Conservation (phyloP, 2,113 vertebrate species). For the Mungos mungo region DNA sequence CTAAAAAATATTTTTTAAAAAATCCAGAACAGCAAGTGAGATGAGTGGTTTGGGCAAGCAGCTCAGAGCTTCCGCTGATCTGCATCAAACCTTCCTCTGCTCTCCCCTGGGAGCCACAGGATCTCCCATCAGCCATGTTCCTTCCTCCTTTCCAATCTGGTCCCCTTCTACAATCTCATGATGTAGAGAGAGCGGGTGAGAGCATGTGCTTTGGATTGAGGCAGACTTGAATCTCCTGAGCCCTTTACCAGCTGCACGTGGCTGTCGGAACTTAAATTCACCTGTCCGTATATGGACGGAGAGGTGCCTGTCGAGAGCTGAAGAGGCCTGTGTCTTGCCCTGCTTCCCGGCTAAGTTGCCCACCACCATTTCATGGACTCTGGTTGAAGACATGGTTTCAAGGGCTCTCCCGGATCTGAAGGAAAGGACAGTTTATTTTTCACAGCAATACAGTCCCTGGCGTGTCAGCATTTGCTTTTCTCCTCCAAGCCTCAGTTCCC, state of each 20-base stretch:
- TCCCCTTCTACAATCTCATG: background rate
- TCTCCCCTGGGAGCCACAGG: background rate
- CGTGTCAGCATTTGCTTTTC: background rate
- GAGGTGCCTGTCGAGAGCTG: background rate
- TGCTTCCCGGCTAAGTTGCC: background rate
- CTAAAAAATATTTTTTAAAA: no score
- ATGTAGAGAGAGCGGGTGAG: background rate
- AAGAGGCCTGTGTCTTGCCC: background rate
- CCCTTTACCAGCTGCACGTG: background rate
- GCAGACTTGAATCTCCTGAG: background rate
- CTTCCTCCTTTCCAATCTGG: background rate
- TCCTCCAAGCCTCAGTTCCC: background rate
- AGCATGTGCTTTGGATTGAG: background rate
- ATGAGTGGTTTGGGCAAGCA: background rate
- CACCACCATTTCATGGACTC: background rate
- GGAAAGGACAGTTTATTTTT: background rate
- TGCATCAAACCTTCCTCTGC: background rate
- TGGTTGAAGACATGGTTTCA: background rate
- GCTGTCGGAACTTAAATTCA: background rate
- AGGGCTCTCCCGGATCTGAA: background rate
- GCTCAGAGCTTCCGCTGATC: background rate
- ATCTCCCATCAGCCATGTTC: no score
- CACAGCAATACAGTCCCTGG: background rate
- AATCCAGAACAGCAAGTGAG: background rate
- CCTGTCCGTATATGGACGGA: background rate